A percentile compares a stretch with the other conserved stretches of the same genome.
Conservation (phyloP, 2,797 vertebrate genomes). For the Taenioides sp. region DNA sequence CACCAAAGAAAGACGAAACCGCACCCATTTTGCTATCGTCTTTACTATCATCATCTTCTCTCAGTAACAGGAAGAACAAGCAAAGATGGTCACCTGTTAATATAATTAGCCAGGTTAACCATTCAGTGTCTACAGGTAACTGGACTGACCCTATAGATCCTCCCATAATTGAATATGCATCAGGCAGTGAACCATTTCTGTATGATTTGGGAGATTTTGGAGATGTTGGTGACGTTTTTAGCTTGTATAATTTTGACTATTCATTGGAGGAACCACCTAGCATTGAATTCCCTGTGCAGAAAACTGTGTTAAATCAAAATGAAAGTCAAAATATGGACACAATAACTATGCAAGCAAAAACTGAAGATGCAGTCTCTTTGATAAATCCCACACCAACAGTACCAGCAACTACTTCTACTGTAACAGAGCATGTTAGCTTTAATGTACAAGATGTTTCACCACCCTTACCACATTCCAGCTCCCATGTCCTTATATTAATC, state of each 20-base stretch:
- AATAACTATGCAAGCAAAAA: conserved; percentile 7
- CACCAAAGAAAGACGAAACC: conserved; percentile 34
- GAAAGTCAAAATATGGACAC: conserved; percentile 17
- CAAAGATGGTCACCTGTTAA: conserved; percentile 43
- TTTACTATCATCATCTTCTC: conserved; percentile 14
- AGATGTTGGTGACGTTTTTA: conserved; percentile 26
- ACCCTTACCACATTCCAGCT: not conserved
- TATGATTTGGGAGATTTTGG: conserved; percentile 54
- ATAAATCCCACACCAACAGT: conserved; percentile 5
- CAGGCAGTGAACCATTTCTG: conserved; percentile 50
- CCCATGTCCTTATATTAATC: not conserved
- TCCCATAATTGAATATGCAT: conserved; percentile 32
- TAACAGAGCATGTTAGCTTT: not conserved
- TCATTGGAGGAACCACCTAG: conserved; percentile 38
- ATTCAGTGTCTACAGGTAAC: conserved; percentile 21
- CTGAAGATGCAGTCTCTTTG: not conserved
- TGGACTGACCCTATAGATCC: conserved; percentile 41
- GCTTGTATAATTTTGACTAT: conserved; percentile 57
- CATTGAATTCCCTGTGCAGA: not conserved
- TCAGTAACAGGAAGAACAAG: conserved; percentile 74
- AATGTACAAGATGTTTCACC: conserved; percentile 19
- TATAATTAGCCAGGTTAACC: conserved; percentile 23
- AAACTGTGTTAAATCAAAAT: not conserved
- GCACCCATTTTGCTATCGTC: conserved; percentile 9
- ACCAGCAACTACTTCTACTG: conserved; percentile 20